Base-by-base conservation (phyloP, 2,113 vertebrate genomes). In the Lucifuga dentata region DNA sequence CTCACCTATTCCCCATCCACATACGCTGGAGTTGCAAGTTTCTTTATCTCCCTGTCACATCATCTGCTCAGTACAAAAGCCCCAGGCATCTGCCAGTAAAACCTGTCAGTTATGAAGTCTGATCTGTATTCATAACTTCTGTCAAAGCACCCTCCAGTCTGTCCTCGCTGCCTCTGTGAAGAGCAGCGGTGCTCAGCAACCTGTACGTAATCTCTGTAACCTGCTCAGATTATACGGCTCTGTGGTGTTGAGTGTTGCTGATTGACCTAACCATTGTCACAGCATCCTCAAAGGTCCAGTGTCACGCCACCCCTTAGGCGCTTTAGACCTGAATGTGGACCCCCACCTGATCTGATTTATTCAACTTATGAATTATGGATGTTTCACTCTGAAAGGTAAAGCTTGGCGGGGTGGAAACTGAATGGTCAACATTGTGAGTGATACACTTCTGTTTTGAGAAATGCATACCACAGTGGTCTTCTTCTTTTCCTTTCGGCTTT, bases 51-150 rank as follows among this genome's bases (percentile, higher is more conserved):
- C 23, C 62, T 84, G 71, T 85, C 80, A 70, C 29, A 73, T 60
- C 75, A 51, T 78, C 45, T 41, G 38, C 59, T 76, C 38, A 16
- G 80, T 74, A 83, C 36, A 62, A 65, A 51, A 65, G 77, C 35
- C 46, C 64, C 5, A 6, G 71, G 78, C 53, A 6, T 67, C 80
- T 77, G 38, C 84, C 84, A 81, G 59, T 43, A 12, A 43, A 57
- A 33, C 69, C 75, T 82, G 84, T 82, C 87, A 77, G 46, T 84
- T 60, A 84, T 83, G 63, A 68, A 48, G 57, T 79, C 71, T 5
- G 68, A 86, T 88, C 74, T 84, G 82, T 84, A 80, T 86, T 89
- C 80, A 80, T 84, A 84, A 84, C 82, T 79, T 76, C 76, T 86
- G 80, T 89, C 86, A 89, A 63, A 85, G 82, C 73, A n/a, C n/a